Conservation (phyloP, 2,797 vertebrate species). For the Graptemys geographica region DNA sequence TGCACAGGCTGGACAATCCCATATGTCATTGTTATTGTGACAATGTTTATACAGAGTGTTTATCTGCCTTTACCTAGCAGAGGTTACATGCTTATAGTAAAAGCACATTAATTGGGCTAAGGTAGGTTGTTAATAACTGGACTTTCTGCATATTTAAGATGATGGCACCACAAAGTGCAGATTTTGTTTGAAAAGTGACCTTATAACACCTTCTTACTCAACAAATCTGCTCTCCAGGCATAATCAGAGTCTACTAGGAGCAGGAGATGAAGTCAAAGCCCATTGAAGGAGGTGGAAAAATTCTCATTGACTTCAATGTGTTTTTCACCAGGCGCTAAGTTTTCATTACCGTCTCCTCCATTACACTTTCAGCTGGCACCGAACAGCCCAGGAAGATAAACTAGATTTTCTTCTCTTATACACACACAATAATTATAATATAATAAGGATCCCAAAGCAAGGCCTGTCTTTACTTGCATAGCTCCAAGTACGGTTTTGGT, state of each 20-base stretch:
- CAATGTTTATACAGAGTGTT: constrained; percentile 46
- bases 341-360: background rate
- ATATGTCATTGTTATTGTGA: constrained; percentile 51
- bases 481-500: constrained; percentile 28
- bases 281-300: background rate
- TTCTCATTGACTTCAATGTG: background rate
- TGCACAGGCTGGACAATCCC: constrained; percentile 45
- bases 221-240: background rate
- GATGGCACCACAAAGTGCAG: background rate
- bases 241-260: background rate
- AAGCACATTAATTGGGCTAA: constrained; percentile 6
- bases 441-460: constrained; percentile 4
- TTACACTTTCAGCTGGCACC: constrained; percentile 1
- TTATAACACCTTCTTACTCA: background rate
- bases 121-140: background rate
- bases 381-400: background rate
- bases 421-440: background rate
- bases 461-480: background rate
- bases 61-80: constrained; percentile 60
- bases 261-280: background rate
- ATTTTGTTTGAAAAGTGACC: background rate
- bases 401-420: background rate
- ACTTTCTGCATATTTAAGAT: background rate
- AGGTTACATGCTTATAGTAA: constrained; percentile 3
- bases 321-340: background rate